A percentile compares a stretch with the other conserved stretches of the same genome.
Evolutionary conservation across 92 coral and sea anemone genomes (phyloP).

Genomic region (Bergia puertoricense): DNA sequence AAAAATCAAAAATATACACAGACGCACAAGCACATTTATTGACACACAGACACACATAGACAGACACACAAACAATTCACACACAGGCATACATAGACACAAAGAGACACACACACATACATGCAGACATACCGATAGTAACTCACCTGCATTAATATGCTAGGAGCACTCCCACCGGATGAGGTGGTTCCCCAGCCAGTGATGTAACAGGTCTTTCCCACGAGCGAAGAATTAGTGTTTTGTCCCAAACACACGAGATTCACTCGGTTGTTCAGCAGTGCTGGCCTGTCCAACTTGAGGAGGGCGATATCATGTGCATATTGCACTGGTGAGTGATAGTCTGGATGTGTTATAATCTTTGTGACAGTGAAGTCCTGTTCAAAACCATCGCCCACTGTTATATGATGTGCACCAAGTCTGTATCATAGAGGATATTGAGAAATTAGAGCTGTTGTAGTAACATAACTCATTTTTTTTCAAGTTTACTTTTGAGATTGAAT

Average conservation of each 20-base stretch:
- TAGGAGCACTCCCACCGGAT: slow-evolving; percentile 11
- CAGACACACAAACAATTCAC: no score
- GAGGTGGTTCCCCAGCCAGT: slow-evolving; percentile 40
- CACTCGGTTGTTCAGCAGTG: slow-evolving; percentile 18
- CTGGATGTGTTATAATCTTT: slow-evolving; percentile 22
- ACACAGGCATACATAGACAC: no score
- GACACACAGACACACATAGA: background rate
- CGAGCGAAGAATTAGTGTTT: background rate
- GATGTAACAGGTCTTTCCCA: slow-evolving; percentile 22
- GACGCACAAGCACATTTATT: background rate
- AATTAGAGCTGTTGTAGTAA: no score
- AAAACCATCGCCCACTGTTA: background rate
- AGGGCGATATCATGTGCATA: slow-evolving; percentile 33
- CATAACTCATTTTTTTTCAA: no score
- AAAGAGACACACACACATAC: background rate
- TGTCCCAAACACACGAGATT: slow-evolving; percentile 33
- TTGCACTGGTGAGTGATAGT: slow-evolving; percentile 16
- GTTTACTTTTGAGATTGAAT: no score
- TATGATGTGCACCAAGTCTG: slow-evolving; percentile 26
- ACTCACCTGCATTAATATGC: slow-evolving; percentile 8
- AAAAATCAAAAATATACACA: background rate
- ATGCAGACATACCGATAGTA: background rate
- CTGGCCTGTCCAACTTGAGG: slow-evolving; percentile 21
- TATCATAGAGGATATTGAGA: background rate
- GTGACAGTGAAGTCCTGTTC: slow-evolving; percentile 28